phyloP scores from a whole-genome alignment of 2,113 vertebrate species.

The Phalacrocorax aristotelis region DNA sequence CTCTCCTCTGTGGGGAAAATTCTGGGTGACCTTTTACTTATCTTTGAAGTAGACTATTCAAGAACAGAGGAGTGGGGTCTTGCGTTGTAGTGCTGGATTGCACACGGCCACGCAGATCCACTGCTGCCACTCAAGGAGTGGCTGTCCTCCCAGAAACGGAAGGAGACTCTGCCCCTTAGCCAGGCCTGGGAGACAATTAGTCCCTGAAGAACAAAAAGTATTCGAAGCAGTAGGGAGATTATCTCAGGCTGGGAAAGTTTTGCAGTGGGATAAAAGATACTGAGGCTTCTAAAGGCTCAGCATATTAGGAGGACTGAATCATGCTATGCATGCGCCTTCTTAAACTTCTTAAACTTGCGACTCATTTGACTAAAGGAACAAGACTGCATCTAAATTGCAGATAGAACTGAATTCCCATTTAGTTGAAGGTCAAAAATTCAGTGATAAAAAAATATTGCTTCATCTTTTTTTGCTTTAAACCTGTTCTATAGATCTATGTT shows the following conservation, averaged over 20 bases:
- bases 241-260: background rate
- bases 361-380: background rate
- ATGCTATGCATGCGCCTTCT: rapidly evolving
- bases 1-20: background rate
- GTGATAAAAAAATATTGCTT: background rate
- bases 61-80: background rate
- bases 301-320: background rate
- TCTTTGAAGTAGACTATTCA: background rate
- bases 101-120: background rate
- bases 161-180: background rate
- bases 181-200: background rate
- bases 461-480: background rate
- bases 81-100: rapidly evolving
- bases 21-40: background rate
- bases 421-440: background rate
- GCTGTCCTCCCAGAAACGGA: background rate
- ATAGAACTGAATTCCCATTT: background rate
- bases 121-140: background rate
- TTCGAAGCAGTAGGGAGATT: background rate
- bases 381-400: background rate
- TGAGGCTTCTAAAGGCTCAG: background rate
- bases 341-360: background rate
- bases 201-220: background rate
- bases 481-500: background rate
- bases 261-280: background rate